phyloP scores from a whole-genome alignment of 2,888 invertebrate genomes.

The Eupithecia dodoneata region DNA sequence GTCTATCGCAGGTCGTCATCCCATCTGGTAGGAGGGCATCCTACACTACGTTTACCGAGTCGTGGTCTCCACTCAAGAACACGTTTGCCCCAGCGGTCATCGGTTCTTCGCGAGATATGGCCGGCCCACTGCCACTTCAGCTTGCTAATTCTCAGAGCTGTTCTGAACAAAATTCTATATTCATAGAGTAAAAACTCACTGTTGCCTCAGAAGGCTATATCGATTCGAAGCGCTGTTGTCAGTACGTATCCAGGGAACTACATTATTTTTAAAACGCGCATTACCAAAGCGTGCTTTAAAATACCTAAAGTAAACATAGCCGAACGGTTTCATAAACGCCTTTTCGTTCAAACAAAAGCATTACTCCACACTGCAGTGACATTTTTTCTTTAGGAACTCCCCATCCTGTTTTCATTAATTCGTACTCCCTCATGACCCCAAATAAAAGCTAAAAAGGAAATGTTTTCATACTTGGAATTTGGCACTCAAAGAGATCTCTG shows the following conservation, averaged over 20 bases:
- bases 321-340: constrained; percentile 30
- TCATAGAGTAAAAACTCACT: too few relatives aligned
- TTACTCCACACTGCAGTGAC: constrained; percentile 74
- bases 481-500: constrained; percentile 35
- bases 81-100: too few relatives aligned
- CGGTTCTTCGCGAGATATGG: too few relatives aligned
- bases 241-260: not conserved
- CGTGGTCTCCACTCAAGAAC: too few relatives aligned
- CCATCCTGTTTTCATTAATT: constrained; percentile 75
- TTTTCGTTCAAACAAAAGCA: constrained; percentile 58
- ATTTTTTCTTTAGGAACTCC: constrained; percentile 76
- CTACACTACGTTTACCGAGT: too few relatives aligned
- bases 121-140: too few relatives aligned
- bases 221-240: not conserved
- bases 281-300: not conserved
- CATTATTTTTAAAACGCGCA: not conserved
- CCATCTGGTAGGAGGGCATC: too few relatives aligned
- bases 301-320: not conserved
- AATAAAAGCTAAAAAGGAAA: constrained; percentile 65
- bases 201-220: not conserved
- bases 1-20: too few relatives aligned
- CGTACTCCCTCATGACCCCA: constrained; percentile 56
- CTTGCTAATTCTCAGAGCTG: too few relatives aligned
- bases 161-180: not conserved
- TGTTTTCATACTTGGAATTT: constrained; percentile 56